phyloP scores from a whole-genome alignment of 1,140 invertebrate genomes.

The Linepithema humile region DNA sequence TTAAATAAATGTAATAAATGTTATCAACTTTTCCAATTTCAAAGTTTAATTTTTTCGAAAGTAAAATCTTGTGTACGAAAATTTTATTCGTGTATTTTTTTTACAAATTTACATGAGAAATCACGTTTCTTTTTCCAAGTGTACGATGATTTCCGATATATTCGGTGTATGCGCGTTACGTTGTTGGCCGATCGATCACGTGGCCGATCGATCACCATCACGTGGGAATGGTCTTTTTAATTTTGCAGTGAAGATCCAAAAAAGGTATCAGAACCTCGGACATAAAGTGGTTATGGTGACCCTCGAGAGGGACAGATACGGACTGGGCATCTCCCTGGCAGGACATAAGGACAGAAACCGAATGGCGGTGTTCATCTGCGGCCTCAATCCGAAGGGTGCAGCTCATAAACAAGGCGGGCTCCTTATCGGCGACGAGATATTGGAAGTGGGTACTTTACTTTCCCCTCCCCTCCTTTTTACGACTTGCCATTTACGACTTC shows the following conservation, averaged over 20 bases:
- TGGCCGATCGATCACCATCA: background rate
- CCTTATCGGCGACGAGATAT: conserved; percentile 96
- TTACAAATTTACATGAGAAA: no score
- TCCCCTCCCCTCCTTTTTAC: background rate
- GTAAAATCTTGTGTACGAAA: no score
- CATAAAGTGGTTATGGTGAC: conserved; percentile 89
- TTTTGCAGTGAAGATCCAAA: conserved; percentile 93
- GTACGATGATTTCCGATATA: no score
- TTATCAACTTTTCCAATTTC: no score
- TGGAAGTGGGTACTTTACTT: conserved; percentile 89
- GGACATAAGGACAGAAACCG: conserved; percentile 97
- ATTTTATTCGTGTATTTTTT: no score
- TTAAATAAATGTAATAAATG: no score
- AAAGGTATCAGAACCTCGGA: conserved; percentile 94
- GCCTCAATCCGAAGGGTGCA: conserved; percentile 94
- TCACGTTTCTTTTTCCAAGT: no score
- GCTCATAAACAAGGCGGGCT: conserved; percentile 91
- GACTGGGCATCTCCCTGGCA: conserved; percentile 96
- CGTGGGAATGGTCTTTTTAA: background rate
- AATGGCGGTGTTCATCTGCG: conserved; percentile 98
- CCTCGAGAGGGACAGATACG: conserved; percentile 87
- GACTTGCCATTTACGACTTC: conserved; percentile 26
- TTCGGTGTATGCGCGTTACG: no score
- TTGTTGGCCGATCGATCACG: background rate
- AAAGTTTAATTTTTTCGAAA: no score